phyloP scores from a whole-genome alignment of 1,140 invertebrate genomes.

The Dinoponera quadriceps region DNA sequence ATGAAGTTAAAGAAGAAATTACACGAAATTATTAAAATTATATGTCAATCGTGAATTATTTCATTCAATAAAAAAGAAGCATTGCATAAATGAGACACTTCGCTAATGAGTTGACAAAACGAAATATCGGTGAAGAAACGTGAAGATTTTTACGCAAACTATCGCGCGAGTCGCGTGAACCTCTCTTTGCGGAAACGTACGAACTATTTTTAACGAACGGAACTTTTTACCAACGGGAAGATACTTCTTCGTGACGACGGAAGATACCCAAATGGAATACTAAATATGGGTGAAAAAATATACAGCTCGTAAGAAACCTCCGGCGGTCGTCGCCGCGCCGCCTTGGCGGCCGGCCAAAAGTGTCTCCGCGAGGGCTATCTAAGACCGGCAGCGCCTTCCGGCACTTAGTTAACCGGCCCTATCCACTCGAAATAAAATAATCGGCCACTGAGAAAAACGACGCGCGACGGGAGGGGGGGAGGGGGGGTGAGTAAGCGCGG shows the following conservation, averaged over 20 bases:
- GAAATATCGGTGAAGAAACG: too few relatives aligned
- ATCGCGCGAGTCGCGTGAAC: too few relatives aligned
- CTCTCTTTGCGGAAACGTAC: background rate
- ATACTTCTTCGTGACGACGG: constrained; percentile 7
- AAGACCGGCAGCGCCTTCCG: constrained; percentile 56
- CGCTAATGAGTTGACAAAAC: too few relatives aligned
- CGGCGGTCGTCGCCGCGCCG: background rate
- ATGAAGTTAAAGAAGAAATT: too few relatives aligned
- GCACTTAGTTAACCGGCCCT: constrained; percentile 30
- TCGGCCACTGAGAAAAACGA: constrained; percentile 52
- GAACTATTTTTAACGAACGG: background rate
- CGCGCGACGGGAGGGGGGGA: background rate
- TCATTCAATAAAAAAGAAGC: too few relatives aligned
- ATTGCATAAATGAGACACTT: too few relatives aligned
- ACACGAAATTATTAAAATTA: too few relatives aligned
- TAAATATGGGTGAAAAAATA: constrained; percentile 26
- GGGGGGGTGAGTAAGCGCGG: constrained; percentile 22
- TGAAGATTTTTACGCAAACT: too few relatives aligned
- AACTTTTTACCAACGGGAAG: constrained; percentile 8
- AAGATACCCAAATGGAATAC: constrained; percentile 5
- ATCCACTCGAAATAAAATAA: constrained; percentile 65
- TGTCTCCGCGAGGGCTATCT: constrained; percentile 40
- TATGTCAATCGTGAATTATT: too few relatives aligned
- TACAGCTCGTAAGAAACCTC: background rate
- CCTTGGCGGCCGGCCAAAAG: constrained; percentile 54